Evolutionary conservation across 1,140 invertebrate genomes (phyloP), one percentile per base, ranked within the genome.

Genomic region (Drosophila sturtevanti): DNA sequence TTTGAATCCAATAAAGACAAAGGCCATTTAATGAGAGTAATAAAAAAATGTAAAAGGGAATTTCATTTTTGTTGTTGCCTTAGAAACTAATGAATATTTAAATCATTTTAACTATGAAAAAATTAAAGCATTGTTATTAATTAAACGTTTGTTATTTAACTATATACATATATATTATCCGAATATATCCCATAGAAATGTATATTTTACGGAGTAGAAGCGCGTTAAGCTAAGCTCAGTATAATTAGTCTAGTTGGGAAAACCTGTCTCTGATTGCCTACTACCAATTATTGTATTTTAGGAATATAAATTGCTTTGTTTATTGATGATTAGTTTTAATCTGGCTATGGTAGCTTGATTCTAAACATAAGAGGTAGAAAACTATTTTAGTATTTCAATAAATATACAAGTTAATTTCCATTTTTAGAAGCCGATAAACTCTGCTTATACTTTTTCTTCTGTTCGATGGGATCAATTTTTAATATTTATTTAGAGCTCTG

Each of bases 11-110:
- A 48, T 48, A 21, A 48, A 48, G 41, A 48, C 41, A 48, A 48
- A 48, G 41, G 41, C 41, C 1, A 18, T 48, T 21, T 48, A 48
- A 48, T 48, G 41, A 48, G 41, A 48, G 41, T 48, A 48, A 21
- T 48, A 48, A 48, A 48, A 41, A 44, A 18, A 48, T 44, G 6
- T 48, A 48, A 48, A 21, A 16, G 41, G 41, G 11, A 44, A 21
- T 48, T 21, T 18, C 18, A 18, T 31, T 44, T 2, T 44, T 2
- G 18, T 9, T 44, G 9, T 2, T 18, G n/a, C 10, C 16, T 14
- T 48, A 48, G 0, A 21, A 48, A 48, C 41, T 48, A 48, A 48
- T 48, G 41, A 48, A 48, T 48, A 48, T 48, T 48, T 21, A 48
- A 48, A 48, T 11, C 18, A 48, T 1, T 48, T 21, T 11, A 11